These are phyloP conservation scores for Selene dorsalis DNA, from an alignment of 2,797 vertebrate species.

Conservation along the genomic window DNA sequence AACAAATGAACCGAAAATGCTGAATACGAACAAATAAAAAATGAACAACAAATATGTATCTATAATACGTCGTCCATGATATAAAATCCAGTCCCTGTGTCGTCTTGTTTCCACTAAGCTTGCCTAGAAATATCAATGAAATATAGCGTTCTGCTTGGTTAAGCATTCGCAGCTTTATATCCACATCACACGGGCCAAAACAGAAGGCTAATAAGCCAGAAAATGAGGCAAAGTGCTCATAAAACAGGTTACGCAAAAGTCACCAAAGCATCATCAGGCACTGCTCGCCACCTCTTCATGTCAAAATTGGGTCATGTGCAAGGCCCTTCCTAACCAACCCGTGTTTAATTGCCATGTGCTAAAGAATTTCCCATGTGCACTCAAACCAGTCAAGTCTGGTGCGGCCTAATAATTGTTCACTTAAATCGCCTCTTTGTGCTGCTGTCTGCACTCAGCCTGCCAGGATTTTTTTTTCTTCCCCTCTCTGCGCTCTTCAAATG, in stretches of 20 bases:
- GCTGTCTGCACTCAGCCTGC: constrained; percentile 69
- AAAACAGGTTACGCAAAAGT: constrained; percentile 58
- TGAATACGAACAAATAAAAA: neutral
- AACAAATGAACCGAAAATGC: neutral
- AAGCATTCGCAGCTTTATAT: constrained; percentile 16
- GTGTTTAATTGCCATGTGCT: constrained; percentile 78
- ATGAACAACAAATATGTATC: neutral
- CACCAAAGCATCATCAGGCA: constrained; percentile 47
- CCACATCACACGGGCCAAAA: constrained; percentile 13
- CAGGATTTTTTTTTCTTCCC: constrained; percentile 45
- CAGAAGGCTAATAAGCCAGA: constrained; percentile 41
- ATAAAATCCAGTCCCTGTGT: neutral
- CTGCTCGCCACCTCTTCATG: constrained; percentile 67
- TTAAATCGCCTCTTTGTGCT: constrained; percentile 79
- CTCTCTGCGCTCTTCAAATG: constrained; percentile 54
- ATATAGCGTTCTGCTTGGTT: neutral
- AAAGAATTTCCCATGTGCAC: constrained; percentile 78
- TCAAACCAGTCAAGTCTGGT: constrained; percentile 76
- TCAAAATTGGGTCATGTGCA: constrained; percentile 74
- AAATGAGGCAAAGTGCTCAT: constrained; percentile 46
- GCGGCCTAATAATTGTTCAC: constrained; percentile 78
- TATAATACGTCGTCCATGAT: neutral
- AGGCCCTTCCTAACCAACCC: constrained; percentile 62
- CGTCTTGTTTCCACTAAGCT: neutral
- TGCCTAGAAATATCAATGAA: neutral